Conservation (phyloP, 2,888 invertebrate species). For the Lamellibrachia satsuma region DNA sequence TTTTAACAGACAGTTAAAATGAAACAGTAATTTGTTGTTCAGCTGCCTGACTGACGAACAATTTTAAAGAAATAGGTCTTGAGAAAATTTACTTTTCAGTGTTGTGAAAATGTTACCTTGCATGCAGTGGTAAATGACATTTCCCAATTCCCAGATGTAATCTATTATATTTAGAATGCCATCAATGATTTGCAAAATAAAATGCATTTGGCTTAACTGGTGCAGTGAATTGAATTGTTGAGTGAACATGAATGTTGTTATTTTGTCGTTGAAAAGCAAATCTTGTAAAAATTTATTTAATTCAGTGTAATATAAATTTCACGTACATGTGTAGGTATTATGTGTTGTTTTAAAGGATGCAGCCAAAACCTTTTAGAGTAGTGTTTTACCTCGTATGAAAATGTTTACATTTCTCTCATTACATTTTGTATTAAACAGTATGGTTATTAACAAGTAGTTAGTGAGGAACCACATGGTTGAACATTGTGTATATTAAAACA, state of each 20-base stretch:
- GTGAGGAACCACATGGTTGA: background rate
- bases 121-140: background rate
- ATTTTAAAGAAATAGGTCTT: background rate
- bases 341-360: conserved; percentile 13
- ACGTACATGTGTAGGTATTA: background rate
- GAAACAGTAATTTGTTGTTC: background rate
- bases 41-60: background rate
- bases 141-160: background rate
- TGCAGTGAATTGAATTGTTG: background rate
- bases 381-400: conserved; percentile 1
- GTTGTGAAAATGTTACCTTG: background rate
- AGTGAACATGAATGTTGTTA: background rate
- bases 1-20: background rate
- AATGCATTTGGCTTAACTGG: background rate
- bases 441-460: background rate
- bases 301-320: background rate
- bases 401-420: background rate
- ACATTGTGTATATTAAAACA: background rate
- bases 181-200: background rate
- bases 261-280: background rate
- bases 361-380: conserved; percentile 13
- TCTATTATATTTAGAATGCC: background rate
- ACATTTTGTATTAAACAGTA: background rate
- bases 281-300: background rate
- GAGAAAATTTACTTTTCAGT: background rate